These are phyloP conservation scores for Spongilla lacustris DNA, from an alignment of 37 sponge, comb jelly and placozoan genomes.

Conservation along the genomic window DNA sequence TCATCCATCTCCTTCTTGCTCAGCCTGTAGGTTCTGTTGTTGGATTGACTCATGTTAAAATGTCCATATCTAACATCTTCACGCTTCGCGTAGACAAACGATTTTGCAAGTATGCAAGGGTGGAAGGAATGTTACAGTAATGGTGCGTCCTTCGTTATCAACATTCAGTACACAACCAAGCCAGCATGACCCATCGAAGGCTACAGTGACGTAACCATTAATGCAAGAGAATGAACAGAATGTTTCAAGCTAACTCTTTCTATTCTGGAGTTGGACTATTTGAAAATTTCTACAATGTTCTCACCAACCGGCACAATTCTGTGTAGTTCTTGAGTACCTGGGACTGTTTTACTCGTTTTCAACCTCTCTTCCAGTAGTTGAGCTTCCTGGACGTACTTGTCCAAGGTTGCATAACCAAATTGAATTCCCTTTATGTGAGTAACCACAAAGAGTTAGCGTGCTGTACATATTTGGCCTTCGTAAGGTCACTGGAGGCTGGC, in stretches of 20 bases:
- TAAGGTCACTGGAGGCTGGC: slow-evolving; percentile 51
- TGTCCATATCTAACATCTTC: slow-evolving; percentile 1
- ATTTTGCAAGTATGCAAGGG: background rate
- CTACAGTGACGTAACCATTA: background rate
- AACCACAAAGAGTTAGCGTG: slow-evolving; percentile 41
- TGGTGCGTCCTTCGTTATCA: background rate
- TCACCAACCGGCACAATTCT: background rate
- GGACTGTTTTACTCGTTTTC: background rate
- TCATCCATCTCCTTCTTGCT: slow-evolving; percentile 1
- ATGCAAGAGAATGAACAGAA: slow-evolving; percentile 1
- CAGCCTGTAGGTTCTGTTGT: slow-evolving; percentile 1
- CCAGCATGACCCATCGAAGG: background rate
- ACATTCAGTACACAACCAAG: slow-evolving; percentile 1
- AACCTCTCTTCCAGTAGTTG: background rate
- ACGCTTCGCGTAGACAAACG: background rate
- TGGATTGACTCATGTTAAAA: background rate
- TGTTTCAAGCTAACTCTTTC: slow-evolving; percentile 1
- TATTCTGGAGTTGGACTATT: background rate
- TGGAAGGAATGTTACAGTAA: background rate
- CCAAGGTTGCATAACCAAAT: slow-evolving; percentile 1
- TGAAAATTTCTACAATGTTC: background rate
- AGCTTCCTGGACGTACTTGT: slow-evolving; percentile 1
- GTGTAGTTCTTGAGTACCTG: background rate
- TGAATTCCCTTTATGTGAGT: background rate
- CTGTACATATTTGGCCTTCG: slow-evolving; percentile 55